phyloP scores from a whole-genome alignment of 2,113 vertebrate genomes.

The Kobus ellipsiprymnus region DNA sequence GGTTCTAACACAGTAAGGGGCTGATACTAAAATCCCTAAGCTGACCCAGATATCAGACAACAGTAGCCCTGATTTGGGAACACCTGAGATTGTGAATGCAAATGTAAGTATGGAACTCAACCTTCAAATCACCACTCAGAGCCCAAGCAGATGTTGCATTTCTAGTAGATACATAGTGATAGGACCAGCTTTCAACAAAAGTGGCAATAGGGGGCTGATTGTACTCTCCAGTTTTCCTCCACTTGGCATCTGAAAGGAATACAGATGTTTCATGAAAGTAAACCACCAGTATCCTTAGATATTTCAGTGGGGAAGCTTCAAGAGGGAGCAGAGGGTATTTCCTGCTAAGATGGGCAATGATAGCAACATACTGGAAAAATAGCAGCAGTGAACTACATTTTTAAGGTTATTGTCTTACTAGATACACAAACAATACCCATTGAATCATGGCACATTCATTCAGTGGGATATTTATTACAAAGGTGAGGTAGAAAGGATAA shows the following conservation, averaged over 20 bases:
- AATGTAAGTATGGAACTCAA: background rate
- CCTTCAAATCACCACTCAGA: background rate
- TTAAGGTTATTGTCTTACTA: background rate
- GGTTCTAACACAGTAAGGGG: background rate
- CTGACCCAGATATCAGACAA: background rate
- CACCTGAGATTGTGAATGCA: background rate
- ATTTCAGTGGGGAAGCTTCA: background rate
- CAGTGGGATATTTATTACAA: background rate
- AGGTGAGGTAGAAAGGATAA: background rate
- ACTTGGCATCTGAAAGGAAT: background rate
- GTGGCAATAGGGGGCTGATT: background rate
- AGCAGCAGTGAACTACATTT: background rate
- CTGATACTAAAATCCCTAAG: background rate
- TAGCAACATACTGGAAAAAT: background rate
- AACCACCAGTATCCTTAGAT: background rate
- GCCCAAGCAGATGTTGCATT: background rate
- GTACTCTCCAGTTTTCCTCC: background rate
- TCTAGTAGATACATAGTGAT: background rate
- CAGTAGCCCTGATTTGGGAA: background rate
- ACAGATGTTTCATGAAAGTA: background rate
- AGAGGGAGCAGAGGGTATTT: background rate
- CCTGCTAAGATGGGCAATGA: background rate
- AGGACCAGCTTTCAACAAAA: background rate
- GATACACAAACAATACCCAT: background rate
- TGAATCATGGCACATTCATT: background rate